phyloP scores from a whole-genome alignment of 2,113 vertebrate species.

The Anguilla japonica region DNA sequence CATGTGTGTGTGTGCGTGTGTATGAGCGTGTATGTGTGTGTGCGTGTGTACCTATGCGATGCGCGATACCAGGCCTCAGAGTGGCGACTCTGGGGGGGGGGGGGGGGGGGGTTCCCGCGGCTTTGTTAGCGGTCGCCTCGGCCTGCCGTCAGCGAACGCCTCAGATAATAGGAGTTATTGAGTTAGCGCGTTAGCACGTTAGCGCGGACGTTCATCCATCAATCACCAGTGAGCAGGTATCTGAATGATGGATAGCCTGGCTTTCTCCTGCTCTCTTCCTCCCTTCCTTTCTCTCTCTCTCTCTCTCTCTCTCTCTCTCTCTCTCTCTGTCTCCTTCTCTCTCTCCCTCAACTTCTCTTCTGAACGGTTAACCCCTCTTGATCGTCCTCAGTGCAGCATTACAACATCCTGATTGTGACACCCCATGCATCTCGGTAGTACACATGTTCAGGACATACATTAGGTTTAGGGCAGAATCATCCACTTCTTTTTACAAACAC shows the following conservation, averaged over 20 bases:
- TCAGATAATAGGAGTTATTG: slow-evolving; percentile 70
- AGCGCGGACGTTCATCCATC: slow-evolving; percentile 77
- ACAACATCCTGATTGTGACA: no score
- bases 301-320: not conserved
- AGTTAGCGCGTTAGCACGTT: slow-evolving; percentile 71
- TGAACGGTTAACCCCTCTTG: no score
- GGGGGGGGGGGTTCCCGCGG: slow-evolving; percentile 62
- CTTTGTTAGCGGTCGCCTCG: slow-evolving; percentile 72
- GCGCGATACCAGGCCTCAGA: slow-evolving; percentile 57
- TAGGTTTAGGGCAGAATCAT: not conserved
- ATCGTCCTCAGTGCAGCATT: no score
- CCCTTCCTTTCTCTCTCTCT: not conserved
- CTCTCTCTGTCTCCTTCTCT: not conserved
- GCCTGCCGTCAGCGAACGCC: slow-evolving; percentile 75
- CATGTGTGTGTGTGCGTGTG: not conserved
- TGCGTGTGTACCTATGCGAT: slow-evolving; percentile 55
- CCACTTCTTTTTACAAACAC: not conserved
- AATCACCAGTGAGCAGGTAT: slow-evolving; percentile 63
- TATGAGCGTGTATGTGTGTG: slow-evolving; percentile 56
- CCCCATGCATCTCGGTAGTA: no score
- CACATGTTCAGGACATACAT: no score
- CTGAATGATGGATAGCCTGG: slow-evolving; percentile 69
- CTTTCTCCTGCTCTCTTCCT: slow-evolving; percentile 15
- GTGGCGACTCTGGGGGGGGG: slow-evolving; percentile 51
- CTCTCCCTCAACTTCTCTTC: not conserved